Conservation (phyloP, 2,113 vertebrate genomes). For the Mirza zaza region DNA sequence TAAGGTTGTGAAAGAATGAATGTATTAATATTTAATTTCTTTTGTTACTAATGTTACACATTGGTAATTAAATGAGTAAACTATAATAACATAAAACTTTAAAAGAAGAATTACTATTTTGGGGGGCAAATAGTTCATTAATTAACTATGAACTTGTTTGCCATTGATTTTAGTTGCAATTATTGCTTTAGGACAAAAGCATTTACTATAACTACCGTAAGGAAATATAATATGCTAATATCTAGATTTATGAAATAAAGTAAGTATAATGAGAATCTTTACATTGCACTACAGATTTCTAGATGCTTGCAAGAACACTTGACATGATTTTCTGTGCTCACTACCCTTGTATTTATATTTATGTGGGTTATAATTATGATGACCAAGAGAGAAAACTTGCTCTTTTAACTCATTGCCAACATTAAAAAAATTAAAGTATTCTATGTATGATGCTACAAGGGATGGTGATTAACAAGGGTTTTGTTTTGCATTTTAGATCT, state of each 20-base stretch:
- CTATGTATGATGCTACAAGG: neutral
- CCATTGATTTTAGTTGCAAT: constrained; percentile 10
- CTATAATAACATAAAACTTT: neutral
- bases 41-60: neutral
- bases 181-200: neutral
- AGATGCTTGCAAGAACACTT: neutral
- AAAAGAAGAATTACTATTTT: neutral
- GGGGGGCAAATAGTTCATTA: neutral
- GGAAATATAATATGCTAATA: neutral
- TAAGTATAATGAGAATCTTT: neutral
- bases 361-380: neutral
- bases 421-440: neutral
- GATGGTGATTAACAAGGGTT: constrained; percentile 30
- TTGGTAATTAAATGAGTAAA: constrained; percentile 25
- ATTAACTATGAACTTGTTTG: constrained; percentile 12
- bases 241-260: neutral
- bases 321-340: neutral
- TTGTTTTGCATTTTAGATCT: constrained; percentile 79
- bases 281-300: neutral
- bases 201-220: neutral
- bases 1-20: neutral
- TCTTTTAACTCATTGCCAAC: neutral
- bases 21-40: neutral
- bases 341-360: neutral
- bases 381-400: neutral